Evolutionary conservation across 2,797 vertebrate species (phyloP).

Genomic region (Clamator glandarius): DNA sequence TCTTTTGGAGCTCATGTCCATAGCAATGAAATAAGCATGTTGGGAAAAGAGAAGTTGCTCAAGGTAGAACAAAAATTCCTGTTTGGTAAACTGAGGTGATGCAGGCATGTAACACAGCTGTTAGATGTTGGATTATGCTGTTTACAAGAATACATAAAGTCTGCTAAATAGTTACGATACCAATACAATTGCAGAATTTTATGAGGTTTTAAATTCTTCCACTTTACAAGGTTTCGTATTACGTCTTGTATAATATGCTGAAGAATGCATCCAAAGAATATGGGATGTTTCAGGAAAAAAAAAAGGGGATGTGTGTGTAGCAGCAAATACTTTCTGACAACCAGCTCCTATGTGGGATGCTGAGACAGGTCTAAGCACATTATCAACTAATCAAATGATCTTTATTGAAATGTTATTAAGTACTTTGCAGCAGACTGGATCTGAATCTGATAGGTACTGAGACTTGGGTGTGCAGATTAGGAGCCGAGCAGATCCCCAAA

Average conservation of each 20-base stretch:
- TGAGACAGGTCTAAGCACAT: constrained; percentile 10
- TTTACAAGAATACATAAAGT: constrained; percentile 41
- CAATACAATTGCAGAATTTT: background rate
- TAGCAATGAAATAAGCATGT: accelerated
- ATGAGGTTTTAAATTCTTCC: constrained; percentile 30
- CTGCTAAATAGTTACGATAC: background rate
- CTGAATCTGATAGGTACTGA: background rate
- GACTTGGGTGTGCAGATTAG: background rate
- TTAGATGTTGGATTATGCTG: background rate
- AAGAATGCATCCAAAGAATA: constrained; percentile 45
- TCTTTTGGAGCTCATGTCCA: background rate
- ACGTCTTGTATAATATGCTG: background rate
- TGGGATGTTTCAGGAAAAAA: background rate
- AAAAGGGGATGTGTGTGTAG: background rate
- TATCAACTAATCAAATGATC: constrained; percentile 25
- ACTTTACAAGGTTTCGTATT: constrained; percentile 32
- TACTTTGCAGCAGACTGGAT: constrained; percentile 12
- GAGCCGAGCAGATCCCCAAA: background rate
- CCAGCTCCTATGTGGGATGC: background rate
- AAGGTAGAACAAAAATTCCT: background rate
- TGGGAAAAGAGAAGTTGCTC: background rate
- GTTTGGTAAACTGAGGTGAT: background rate
- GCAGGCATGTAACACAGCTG: background rate
- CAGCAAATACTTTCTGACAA: constrained; percentile 16
- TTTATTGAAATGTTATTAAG: constrained; percentile 57